Evolutionary conservation across 2,113 vertebrate species (phyloP).

Genomic region (Trichomycterus rosablanca): DNA sequence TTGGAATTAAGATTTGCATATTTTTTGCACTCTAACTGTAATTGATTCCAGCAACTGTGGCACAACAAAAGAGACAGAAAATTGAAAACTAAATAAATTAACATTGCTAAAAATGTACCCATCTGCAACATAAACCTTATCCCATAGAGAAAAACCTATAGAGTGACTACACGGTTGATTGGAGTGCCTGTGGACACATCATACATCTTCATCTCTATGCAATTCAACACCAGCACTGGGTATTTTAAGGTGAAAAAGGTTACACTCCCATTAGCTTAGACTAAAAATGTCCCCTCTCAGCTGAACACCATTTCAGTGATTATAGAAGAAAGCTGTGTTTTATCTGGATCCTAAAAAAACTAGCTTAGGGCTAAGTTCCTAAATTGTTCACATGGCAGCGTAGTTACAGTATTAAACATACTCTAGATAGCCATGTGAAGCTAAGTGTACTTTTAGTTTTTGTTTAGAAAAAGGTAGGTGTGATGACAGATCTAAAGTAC

Average conservation of each 20-base stretch:
- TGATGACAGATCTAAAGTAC: no score
- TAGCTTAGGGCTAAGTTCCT: background rate
- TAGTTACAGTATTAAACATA: no score
- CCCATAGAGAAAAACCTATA: slow-evolving; percentile 39
- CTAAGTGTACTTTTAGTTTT: no score
- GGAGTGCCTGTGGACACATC: slow-evolving; percentile 35
- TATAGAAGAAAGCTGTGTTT: background rate
- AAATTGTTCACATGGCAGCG: background rate
- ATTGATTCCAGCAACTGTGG: no score
- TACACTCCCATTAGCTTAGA: slow-evolving; percentile 40
- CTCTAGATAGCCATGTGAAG: no score
- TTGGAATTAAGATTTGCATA: no score
- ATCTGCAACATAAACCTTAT: slow-evolving; percentile 33
- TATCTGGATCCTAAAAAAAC: no score
- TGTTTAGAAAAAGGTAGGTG: no score
- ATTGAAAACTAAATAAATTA: slow-evolving; percentile 22
- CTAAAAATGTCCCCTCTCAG: slow-evolving; percentile 26
- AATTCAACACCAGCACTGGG: slow-evolving; percentile 32
- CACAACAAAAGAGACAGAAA: background rate
- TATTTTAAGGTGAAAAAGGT: slow-evolving; percentile 35
- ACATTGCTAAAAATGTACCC: slow-evolving; percentile 28
- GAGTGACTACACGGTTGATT: slow-evolving; percentile 40
- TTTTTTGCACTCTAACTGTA: no score
- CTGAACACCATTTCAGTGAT: background rate
- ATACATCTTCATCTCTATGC: slow-evolving; percentile 36